A percentile compares a stretch with the other conserved stretches of the same genome.
Evolutionary conservation across 2,888 invertebrate species (phyloP).

Genomic region (Protonemura montana): DNA sequence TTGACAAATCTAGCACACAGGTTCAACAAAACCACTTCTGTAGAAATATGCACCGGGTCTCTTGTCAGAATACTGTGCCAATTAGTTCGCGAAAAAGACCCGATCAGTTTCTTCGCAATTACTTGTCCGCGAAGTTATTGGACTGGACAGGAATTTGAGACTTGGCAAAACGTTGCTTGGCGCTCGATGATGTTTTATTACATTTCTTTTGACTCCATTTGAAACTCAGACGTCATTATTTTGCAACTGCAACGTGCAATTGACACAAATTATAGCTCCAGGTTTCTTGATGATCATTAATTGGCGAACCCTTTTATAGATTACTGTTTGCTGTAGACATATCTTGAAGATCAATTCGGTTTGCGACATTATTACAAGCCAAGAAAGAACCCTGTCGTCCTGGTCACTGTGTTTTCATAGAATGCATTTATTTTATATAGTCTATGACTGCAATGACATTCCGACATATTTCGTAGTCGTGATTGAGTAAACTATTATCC

Average conservation of each 20-base stretch:
- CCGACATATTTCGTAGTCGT: slow-evolving; percentile 1
- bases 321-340: not conserved
- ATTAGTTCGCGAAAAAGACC: not conserved
- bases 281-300: not conserved
- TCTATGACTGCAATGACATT: not conserved
- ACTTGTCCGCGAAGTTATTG: not conserved
- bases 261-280: slow-evolving; percentile 12
- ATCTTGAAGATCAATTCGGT: not conserved
- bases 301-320: not conserved
- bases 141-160: not conserved
- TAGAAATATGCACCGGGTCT: not conserved
- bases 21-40: not conserved
- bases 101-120: not conserved
- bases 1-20: not conserved
- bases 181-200: not conserved
- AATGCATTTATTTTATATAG: not conserved
- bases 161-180: not conserved
- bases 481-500: slow-evolving; percentile 17
- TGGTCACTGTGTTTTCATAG: not conserved
- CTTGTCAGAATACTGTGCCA: not conserved
- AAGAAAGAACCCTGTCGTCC: not conserved
- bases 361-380: not conserved
- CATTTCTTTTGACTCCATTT: not conserved
- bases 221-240: not conserved
- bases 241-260: not conserved